Evolutionary conservation across 2,113 vertebrate genomes (phyloP), one percentile per base, ranked within the genome.

Genomic region (Anhinga rufa): DNA sequence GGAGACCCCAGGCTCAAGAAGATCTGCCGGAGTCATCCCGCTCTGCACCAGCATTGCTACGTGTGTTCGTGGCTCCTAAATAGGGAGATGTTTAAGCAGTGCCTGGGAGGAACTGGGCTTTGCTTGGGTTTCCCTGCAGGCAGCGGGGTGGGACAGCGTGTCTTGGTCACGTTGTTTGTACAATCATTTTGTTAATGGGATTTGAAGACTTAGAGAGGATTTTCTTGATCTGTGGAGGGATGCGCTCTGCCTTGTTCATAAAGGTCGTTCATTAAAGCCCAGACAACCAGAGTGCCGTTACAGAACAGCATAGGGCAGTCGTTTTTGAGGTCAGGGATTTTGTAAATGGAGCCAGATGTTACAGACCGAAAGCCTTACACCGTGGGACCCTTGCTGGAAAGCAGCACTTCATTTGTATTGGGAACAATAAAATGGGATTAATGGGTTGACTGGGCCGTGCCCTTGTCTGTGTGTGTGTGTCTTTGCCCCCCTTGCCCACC

Each of bases 301-400:
- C 51, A 55, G 89, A 85, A 14, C 57, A 76, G 62, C 40, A 16
- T 2, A 18, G 40, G 48, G 65, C 14, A 0, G 61, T 71, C 87
- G 78, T 36, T 95, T 89, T 91, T 89, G 90, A 88, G 93, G 90
- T 80, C 84, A 94, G 87, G 78, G 89, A 92, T 95, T 96, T 95
- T 94, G 78, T 90, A 74, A 77, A 60, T 38, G 44, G 36, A 95
- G 75, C 54, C 86, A 94, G 94, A 79, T 91, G 95, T 92, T 94
- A 57, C 52, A 75, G 61, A 94, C n/a, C 31, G 60, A 71, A 92
- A 90, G 74, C 82, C 58, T 83, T 87, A n/a, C 48, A 38, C 0
- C 0, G 16, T 57, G 86, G 52, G 70, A 77, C 83, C 65, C 32
- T 86, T 78, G 71, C n/a, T 87, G 62, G 71, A 86, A 68, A 75